Percentiles rank a stretch among this genome's conserved stretches.
These are phyloP conservation scores for Cephus nigrinus DNA, from an alignment of 2,888 invertebrate species.

Conservation along the genomic window DNA sequence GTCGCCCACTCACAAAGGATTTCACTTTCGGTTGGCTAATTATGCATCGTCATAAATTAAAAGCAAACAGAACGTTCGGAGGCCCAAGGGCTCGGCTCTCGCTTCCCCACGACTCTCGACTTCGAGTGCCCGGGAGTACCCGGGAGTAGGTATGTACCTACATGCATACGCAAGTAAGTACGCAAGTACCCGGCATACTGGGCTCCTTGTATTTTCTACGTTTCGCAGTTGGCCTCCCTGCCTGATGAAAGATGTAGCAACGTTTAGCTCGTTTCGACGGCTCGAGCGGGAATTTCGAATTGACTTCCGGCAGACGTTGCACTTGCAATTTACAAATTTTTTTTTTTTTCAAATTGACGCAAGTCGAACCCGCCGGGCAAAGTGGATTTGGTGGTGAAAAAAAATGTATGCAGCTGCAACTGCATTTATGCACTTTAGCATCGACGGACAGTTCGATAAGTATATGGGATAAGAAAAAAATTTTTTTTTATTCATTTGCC, in stretches of 20 bases:
- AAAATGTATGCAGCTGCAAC: too few relatives aligned
- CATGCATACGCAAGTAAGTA: neutral
- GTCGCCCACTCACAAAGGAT: constrained; percentile 21
- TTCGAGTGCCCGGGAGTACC: constrained; percentile 1
- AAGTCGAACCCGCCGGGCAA: too few relatives aligned
- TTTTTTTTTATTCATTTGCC: too few relatives aligned
- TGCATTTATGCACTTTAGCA: too few relatives aligned
- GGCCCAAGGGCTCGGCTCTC: neutral
- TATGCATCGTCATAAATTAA: constrained; percentile 42
- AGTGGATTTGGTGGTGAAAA: too few relatives aligned
- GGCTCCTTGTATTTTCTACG: constrained; percentile 21
- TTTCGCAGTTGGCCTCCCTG: constrained; percentile 24
- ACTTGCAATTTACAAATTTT: neutral
- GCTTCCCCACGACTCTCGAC: neutral
- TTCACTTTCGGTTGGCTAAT: constrained; percentile 36
- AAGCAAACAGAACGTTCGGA: constrained; percentile 28
- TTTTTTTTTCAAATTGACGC: too few relatives aligned
- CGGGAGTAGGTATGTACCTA: neutral
- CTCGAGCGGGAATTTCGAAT: neutral
- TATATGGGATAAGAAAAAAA: too few relatives aligned
- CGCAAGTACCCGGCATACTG: neutral
- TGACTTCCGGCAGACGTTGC: neutral
- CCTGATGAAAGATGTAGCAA: constrained; percentile 8
- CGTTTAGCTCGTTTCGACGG: neutral
- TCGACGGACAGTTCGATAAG: too few relatives aligned